These are phyloP conservation scores for Cynoglossus semilaevis DNA, from an alignment of 2,113 vertebrate genomes.

Conservation along the genomic window DNA sequence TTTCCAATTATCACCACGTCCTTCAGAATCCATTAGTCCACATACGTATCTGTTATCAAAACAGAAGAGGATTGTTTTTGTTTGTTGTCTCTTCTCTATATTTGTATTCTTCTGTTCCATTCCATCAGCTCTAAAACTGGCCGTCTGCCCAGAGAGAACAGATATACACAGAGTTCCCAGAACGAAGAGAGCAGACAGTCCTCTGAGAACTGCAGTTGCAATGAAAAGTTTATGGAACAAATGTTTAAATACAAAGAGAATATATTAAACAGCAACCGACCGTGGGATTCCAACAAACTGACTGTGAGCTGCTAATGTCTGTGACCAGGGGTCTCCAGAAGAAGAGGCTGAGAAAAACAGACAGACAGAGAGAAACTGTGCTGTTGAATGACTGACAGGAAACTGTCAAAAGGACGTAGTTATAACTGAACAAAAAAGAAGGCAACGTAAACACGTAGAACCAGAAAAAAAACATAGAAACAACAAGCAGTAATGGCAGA, in stretches of 20 bases:
- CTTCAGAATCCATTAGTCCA: not conserved
- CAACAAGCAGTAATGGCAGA: no score
- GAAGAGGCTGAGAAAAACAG: slow-evolving; percentile 9
- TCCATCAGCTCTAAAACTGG: slow-evolving; percentile 18
- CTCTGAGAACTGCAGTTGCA: slow-evolving; percentile 24
- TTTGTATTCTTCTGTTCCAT: slow-evolving; percentile 19
- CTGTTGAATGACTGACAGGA: slow-evolving; percentile 25
- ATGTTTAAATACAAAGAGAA: slow-evolving; percentile 45
- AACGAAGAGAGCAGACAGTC: slow-evolving; percentile 20
- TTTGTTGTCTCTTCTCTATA: slow-evolving; percentile 39
- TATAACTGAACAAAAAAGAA: slow-evolving; percentile 4
- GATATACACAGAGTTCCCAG: slow-evolving; percentile 8
- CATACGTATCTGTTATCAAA: not conserved
- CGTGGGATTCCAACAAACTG: slow-evolving; percentile 31
- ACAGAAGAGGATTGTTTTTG: not conserved
- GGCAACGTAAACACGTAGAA: slow-evolving; percentile 1
- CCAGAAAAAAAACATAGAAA: slow-evolving; percentile 12
- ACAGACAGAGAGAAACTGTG: not conserved
- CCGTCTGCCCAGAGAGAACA: slow-evolving; percentile 23
- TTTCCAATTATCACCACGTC: not conserved
- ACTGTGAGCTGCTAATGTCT: slow-evolving; percentile 31
- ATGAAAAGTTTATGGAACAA: slow-evolving; percentile 39
- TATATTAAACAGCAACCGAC: slow-evolving; percentile 54
- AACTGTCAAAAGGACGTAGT: slow-evolving; percentile 44
- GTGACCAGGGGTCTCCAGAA: slow-evolving; percentile 16